Base-by-base conservation (phyloP, 2,888 invertebrate genomes). In the Drosophila anomalata region DNA sequence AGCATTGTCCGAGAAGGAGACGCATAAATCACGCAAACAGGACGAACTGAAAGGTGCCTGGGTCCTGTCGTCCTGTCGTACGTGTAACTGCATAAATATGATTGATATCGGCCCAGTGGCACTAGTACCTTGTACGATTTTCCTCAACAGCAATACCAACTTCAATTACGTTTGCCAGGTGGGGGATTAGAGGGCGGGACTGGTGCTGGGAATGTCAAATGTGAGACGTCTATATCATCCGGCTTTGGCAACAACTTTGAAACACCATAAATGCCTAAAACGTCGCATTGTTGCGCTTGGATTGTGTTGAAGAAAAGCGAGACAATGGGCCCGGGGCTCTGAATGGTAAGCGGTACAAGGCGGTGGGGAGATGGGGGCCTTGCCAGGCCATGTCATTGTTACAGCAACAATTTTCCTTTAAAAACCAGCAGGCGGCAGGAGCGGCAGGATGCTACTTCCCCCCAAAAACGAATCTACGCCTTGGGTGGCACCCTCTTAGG, bases 21-120 rank as follows among this genome's bases (percentile, higher is more conserved):
- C 65, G 39, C 66, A 65, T 65, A 65, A 65, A 65, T 65, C 66
- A 65, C 52, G 52, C 46, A 65, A 47, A 20, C 51, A 50, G 33
- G 7, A 51, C 63, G 48, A 17, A 17, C 17, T 17, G 17, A 63
- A 63, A 63, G 63, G 63, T 63, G 63, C 46, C 65, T 36, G 41
- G 20, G 51, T 17, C 17, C 17, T 17, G 17, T 17, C 17, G 51
- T 46, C 63, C 63, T 53, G 56, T 57, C 51, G 48, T 70, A 69
- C 71, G 59, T 75, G 83, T 63, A 72, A 69, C 69, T 82, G 74
- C 82, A 81, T 79, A 73, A 85, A 61, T 73, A 59, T 75, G 73
- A 81, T 81, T 86, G 80, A 86, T 86, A 69, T 50, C 57, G 42
- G 47, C 20, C 55, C 65, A 47, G 48, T 31, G 47, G 56, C 26